Evolutionary conservation across 1,140 invertebrate genomes (phyloP).

Genomic region (Drosophila subobscura): DNA sequence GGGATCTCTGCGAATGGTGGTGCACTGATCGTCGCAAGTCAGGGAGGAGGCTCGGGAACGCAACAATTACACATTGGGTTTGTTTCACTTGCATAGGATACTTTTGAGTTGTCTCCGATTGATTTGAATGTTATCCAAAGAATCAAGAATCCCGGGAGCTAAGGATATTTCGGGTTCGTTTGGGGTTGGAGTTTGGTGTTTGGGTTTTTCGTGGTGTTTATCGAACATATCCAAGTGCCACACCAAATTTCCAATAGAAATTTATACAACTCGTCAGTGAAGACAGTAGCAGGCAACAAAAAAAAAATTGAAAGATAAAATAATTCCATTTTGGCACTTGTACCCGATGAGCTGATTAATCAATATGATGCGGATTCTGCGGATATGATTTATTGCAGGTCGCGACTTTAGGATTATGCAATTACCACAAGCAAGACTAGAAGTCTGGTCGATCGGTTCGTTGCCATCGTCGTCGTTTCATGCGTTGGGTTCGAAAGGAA

Average conservation of each 20-base stretch:
- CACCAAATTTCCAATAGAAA: slow-evolving; percentile 62
- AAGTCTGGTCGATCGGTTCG: slow-evolving; percentile 68
- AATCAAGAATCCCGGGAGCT: slow-evolving; percentile 72
- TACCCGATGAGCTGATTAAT: too few relatives aligned
- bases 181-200: slow-evolving; percentile 15
- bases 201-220: slow-evolving; percentile 41
- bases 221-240: slow-evolving; percentile 63
- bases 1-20: slow-evolving; percentile 3
- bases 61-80: slow-evolving; percentile 56
- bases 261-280: slow-evolving; percentile 59
- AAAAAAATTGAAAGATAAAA: slow-evolving; percentile 1
- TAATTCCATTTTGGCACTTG: neutral
- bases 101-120: slow-evolving; percentile 67
- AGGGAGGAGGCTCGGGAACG: slow-evolving; percentile 3
- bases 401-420: slow-evolving; percentile 33
- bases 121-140: slow-evolving; percentile 75
- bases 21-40: slow-evolving; percentile 43
- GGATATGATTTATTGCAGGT: neutral
- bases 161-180: slow-evolving; percentile 39
- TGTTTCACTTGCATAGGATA: slow-evolving; percentile 72
- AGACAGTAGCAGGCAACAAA: slow-evolving; percentile 32
- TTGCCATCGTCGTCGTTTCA: slow-evolving; percentile 73
- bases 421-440: slow-evolving; percentile 74
- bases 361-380: too few relatives aligned
- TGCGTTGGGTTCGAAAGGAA: slow-evolving; percentile 66